Base-by-base conservation (phyloP, 2,797 vertebrate genomes). In the Schizopygopsis malacanthus region DNA sequence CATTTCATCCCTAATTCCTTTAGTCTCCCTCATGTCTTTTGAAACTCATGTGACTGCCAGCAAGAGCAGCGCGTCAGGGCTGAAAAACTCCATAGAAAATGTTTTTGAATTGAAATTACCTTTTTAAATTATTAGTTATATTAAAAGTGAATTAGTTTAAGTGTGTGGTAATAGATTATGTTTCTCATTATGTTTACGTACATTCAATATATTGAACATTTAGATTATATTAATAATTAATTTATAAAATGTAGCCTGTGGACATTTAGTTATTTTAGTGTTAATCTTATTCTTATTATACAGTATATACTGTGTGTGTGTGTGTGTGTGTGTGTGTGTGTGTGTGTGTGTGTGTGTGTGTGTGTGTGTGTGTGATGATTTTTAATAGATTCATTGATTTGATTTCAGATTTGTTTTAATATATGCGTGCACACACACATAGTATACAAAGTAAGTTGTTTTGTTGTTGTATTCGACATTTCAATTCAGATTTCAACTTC, bases 71-170 rank as follows among this genome's bases (percentile, higher is more conserved):
- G 1, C 11, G 7, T 39, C 50, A 39, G 52, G 33, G 50, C 50
- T 39, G 6, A 56, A 77, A 56, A 54, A 56, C 0, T 0, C 16
- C 16, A 37, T 52, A 33, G 18, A 77, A 75, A 39, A 13, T 16
- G 50, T 15, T 39, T 77, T n/a, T 56, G 33, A 77, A 56, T 77
- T 33, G 1, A 56, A 54, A 77, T 56, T 1, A 39, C 20, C 6
- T 77, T 56, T 77, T 77, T 39, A 2, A 77, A 39, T 77, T 2
- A 77, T 50, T 15, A n/a, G 50, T 13, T 56, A 56, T 54, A 77
- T 77, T 77, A 77, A 16, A 37, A 13, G 33, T 1, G 9, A 77
- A 56, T 77, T n/a, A 77, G 50, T 56, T 77, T 77, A 54, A 56
- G 33, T 54, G 54, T 77, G 33, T 37, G 22, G 50, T 77, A 39